phyloP scores from a whole-genome alignment of 2,113 vertebrate genomes.

The Porphyrio hochstetteri region DNA sequence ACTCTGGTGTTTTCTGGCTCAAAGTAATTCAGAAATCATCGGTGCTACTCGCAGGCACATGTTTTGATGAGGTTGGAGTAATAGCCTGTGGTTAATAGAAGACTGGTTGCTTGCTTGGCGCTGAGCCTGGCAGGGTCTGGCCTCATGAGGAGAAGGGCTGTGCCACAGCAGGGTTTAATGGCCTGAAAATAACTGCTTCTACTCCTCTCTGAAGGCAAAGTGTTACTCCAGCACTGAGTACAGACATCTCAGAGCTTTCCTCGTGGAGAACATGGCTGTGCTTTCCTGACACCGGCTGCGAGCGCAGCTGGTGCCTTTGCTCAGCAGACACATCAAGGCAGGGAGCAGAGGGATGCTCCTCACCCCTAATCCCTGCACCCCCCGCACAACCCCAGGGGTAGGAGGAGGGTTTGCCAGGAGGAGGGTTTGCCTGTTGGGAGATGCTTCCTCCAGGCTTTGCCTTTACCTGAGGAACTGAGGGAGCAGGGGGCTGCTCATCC shows the following conservation, averaged over 20 bases:
- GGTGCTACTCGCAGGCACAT: fast-evolving
- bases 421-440: background rate
- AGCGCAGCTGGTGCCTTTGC: background rate
- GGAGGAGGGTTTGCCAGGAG: background rate
- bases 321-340: fast-evolving
- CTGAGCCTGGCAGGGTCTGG: background rate
- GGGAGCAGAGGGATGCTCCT: background rate
- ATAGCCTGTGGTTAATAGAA: background rate
- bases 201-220: background rate
- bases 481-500: background rate
- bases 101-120: fast-evolving
- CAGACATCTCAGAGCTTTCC: background rate
- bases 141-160: background rate
- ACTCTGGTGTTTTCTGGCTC: fast-evolving
- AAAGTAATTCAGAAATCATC: background rate
- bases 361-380: background rate
- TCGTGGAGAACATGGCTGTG: background rate
- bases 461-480: background rate
- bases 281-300: background rate
- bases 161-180: background rate
- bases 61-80: background rate
- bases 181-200: background rate
- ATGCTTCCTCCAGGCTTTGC: background rate
- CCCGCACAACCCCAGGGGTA: background rate
- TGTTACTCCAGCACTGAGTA: background rate